Evolutionary conservation across 2,888 invertebrate species (phyloP).

Genomic region (Drosophila helvetica): DNA sequence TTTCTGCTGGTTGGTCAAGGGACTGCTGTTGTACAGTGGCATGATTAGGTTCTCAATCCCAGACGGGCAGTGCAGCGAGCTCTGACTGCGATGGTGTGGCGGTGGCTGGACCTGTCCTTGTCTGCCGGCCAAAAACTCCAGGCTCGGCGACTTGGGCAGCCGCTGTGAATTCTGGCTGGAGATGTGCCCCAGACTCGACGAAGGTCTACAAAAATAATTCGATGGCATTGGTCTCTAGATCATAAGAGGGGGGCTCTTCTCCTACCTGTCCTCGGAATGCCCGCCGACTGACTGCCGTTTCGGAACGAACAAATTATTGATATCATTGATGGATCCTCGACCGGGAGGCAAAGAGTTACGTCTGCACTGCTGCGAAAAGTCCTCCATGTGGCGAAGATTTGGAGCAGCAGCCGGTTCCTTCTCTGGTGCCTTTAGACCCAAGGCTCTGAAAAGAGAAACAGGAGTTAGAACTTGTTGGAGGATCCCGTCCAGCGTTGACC

Average conservation of each 20-base stretch:
- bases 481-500: neutral
- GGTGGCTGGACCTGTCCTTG: neutral
- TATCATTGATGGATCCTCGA: constrained; percentile 85
- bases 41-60: constrained; percentile 43
- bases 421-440: constrained; percentile 39
- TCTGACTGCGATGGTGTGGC: constrained; percentile 8
- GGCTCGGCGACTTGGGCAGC: neutral
- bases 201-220: neutral
- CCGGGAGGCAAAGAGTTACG: constrained; percentile 45
- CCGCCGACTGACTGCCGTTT: neutral
- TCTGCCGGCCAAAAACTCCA: neutral
- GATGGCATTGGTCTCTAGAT: neutral
- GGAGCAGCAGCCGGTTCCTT: neutral
- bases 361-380: constrained; percentile 3
- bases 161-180: constrained; percentile 14
- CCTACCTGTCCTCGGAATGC: neutral
- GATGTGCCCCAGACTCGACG: neutral
- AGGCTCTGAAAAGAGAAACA: constrained; percentile 21
- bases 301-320: neutral
- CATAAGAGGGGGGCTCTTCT: neutral
- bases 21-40: constrained; percentile 64
- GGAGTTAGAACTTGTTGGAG: neutral
- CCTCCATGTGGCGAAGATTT: constrained; percentile 18
- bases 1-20: constrained; percentile 23
- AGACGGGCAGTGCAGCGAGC: constrained; percentile 43